Base-by-base conservation (phyloP, 1,140 invertebrate genomes). In the Heliothis subflexa region DNA sequence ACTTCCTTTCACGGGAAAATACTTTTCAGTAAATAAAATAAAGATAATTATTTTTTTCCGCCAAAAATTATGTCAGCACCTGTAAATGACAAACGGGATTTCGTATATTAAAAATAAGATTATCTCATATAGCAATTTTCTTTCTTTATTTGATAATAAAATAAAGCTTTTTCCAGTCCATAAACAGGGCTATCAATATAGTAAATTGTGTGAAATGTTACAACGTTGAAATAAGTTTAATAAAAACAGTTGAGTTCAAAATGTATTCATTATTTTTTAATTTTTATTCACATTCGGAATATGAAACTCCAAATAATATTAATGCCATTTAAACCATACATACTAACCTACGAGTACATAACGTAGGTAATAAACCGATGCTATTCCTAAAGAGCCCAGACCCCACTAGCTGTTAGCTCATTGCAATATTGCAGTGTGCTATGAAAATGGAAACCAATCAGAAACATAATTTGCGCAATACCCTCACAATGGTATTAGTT, bases 1-100 rank as follows among this genome's bases (percentile, higher is more conserved):
- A 68, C 64, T 49, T 68, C 64, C 45, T 68, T 68, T 68, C 45
- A 68, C 45, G 28, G 25, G 13, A 62, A 62, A 33, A 40, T 28
- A 40, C 25, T 62, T 40, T 62, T 68, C 49, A 18, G 16, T 12
- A 47, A 66, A 62, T n/a, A 14, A 47, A 47, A 64, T 40, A 14
- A 47, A 47, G 45, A 33, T 33, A 16, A 64, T 64, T 49, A 49
- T 68, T 49, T 49, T 68, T 18, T 25, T 47, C 49, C 18, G n/a
- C 61, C 33, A 14, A 10, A 47, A 64, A 64, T 16, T 64, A 28
- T 57, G 13, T 11, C 55, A 10, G 14, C n/a, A 64, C 33, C 28
- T 64, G 61, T 64, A 45, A 64, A 33, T 18, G 61, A 64, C 61
- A 64, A 64, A 40, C 61, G 33, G n/a, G 33, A 64, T 64, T 64